phyloP scores from a whole-genome alignment of 2,797 vertebrate genomes.

The Corythornis leucogaster region DNA sequence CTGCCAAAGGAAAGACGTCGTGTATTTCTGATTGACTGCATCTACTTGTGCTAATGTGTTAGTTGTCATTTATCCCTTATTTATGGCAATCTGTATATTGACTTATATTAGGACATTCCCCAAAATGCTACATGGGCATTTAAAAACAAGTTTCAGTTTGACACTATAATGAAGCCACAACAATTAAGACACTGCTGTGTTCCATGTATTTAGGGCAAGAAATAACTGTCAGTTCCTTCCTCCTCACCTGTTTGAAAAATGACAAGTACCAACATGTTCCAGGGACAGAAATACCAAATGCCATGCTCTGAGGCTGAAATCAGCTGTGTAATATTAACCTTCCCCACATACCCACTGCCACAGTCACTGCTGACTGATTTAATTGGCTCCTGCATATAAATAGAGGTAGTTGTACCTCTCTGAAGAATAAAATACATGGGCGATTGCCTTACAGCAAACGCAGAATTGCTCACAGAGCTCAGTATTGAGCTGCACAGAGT shows the following conservation, averaged over 20 bases:
- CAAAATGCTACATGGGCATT: background rate
- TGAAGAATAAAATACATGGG: background rate
- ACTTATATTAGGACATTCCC: background rate
- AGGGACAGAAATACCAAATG: conserved; percentile 50
- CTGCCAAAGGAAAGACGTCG: background rate
- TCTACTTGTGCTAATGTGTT: background rate
- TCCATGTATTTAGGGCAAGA: background rate
- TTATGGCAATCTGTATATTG: background rate
- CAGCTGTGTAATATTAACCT: conserved; percentile 34
- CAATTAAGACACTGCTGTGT: background rate
- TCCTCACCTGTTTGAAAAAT: conserved; percentile 18
- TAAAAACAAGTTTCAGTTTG: background rate
- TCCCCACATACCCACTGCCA: background rate
- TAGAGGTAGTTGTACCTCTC: background rate
- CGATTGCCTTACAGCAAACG: background rate
- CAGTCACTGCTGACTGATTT: background rate
- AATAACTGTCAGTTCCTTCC: background rate
- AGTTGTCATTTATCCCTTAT: background rate
- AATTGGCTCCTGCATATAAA: background rate
- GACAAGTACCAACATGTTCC: conserved; percentile 5
- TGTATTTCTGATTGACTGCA: background rate
- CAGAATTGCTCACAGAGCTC: background rate
- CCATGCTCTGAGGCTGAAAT: conserved; percentile 48
- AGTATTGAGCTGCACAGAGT: background rate
- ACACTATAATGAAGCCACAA: background rate